Base-by-base conservation (phyloP, 2,113 vertebrate species). In the Sakesphorus luctuosus region DNA sequence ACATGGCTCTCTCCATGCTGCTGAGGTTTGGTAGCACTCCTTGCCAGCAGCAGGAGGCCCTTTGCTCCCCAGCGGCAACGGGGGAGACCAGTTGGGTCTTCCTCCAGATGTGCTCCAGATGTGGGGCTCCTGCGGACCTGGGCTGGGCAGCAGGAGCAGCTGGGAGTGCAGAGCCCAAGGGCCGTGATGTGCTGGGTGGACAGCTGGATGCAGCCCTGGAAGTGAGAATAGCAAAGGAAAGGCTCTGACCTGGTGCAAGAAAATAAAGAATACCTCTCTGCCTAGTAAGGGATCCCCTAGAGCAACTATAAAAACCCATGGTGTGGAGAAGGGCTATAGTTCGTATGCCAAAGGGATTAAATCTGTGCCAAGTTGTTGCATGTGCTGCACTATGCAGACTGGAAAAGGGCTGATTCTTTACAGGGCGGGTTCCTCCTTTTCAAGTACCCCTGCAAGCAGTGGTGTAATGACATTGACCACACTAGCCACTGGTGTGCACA, bases 1-100 rank as follows among this genome's bases (percentile, higher is more conserved):
- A 1, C 11, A 12, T 1, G 0, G 15, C 26, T 75, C 38, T 47
- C 36, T 53, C 47, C 0, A 0, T 5, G 1, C 20, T 16, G 4
- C 25, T 68, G 3, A 72, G 47, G 35, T 74, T 69, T 86, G 50
- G 61, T 95, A 56, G 50, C 50, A 56, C 72, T 75, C 59, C 38
- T 81, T 0, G 0, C 2, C 0, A 7, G 38, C 3, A 1, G 65
- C 69, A 85, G 55, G 28, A 82, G 28, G 25, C 25, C 33, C 33
- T 75, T 91, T 79, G 40, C 76, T 81, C 43, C 38, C 12, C 2
- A 3, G 4, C 1, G 4, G 20, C 29, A 56, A 8, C 7, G 3
- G 15, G 20, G n/a, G 4, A 19, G 20, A 40, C n/a, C 1, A 2
- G 13, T 43, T 1, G 2, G 19, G 14, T 17, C 38, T 82, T 44